phyloP scores from a whole-genome alignment of 2,888 invertebrate genomes.

The Drosophila subsilvestris region DNA sequence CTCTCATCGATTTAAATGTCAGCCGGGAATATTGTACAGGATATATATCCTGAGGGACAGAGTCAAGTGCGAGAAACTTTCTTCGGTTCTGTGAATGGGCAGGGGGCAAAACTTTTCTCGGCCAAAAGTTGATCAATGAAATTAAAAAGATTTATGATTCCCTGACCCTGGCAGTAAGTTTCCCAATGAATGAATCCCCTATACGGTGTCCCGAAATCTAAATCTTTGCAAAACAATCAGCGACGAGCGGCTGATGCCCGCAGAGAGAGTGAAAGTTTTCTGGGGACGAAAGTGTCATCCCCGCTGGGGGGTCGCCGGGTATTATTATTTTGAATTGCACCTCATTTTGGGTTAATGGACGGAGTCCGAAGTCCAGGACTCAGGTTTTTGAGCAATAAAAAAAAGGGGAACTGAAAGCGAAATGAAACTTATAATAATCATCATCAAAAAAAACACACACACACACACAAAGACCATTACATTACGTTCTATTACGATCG shows the following conservation, averaged over 20 bases:
- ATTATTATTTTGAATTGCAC: slow-evolving; percentile 74
- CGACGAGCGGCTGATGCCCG: slow-evolving; percentile 14
- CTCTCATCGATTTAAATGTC: slow-evolving; percentile 77
- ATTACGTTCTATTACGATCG: slow-evolving; percentile 70
- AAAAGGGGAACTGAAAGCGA: slow-evolving; percentile 54
- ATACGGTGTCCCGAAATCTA: slow-evolving; percentile 39
- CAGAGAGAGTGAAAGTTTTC: slow-evolving; percentile 58
- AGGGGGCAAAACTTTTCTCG: slow-evolving; percentile 45
- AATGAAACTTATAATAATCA: slow-evolving; percentile 74
- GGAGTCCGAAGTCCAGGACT: slow-evolving; percentile 36
- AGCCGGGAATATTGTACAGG: slow-evolving; percentile 42
- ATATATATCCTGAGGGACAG: slow-evolving; percentile 58
- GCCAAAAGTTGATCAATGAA: slow-evolving; percentile 75
- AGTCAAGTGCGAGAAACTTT: slow-evolving; percentile 76
- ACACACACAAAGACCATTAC: slow-evolving; percentile 56
- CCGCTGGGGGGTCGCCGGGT: slow-evolving; percentile 20
- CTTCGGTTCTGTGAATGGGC: slow-evolving; percentile 5
- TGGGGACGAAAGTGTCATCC: slow-evolving; percentile 57
- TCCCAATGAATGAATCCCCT: slow-evolving; percentile 52
- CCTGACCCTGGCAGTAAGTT: slow-evolving; percentile 49
- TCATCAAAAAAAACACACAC: slow-evolving; percentile 37
- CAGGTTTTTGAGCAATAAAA: slow-evolving; percentile 56
- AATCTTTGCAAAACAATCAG: slow-evolving; percentile 58
- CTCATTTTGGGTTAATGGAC: slow-evolving; percentile 68
- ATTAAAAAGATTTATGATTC: slow-evolving; percentile 80